These are phyloP conservation scores for Echiichthys vipera DNA, from an alignment of 2,797 vertebrate species.

Conservation along the genomic window DNA sequence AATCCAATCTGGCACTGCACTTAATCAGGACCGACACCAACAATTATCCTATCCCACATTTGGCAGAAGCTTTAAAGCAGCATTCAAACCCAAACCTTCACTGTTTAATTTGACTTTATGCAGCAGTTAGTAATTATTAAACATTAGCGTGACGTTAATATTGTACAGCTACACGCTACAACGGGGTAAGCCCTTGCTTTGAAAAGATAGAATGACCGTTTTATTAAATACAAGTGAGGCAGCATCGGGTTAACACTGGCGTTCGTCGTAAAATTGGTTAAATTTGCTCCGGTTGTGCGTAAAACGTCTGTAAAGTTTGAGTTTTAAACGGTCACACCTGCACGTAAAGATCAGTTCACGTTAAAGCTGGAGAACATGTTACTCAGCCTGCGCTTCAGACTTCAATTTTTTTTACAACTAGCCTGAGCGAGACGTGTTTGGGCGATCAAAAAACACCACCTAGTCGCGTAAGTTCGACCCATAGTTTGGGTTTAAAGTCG, in stretches of 20 bases:
- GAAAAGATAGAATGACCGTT: constrained; percentile 15
- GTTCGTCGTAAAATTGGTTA: not conserved
- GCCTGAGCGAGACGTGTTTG: not conserved
- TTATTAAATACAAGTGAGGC: constrained; percentile 7
- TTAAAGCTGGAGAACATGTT: not conserved
- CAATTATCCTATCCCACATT: not conserved
- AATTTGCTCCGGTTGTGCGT: no score
- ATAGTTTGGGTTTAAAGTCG: not conserved
- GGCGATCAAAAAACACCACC: no score
- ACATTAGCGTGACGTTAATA: not conserved
- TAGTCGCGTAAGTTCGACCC: not conserved
- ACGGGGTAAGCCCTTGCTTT: constrained; percentile 12
- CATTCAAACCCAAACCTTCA: not conserved
- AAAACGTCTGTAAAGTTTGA: no score
- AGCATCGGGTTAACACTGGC: constrained; percentile 1
- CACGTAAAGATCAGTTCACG: not conserved
- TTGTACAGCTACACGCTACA: constrained; percentile 11
- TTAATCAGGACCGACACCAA: not conserved
- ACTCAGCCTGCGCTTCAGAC: not conserved
- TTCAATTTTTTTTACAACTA: not conserved
- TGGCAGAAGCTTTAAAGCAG: constrained; percentile 1
- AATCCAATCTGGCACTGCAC: not conserved
- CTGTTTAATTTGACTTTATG: constrained; percentile 5
- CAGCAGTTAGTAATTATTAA: constrained; percentile 7
- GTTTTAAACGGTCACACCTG: not conserved